These are phyloP conservation scores for Agapornis canus DNA, from an alignment of 2,797 vertebrate species.

Conservation along the genomic window DNA sequence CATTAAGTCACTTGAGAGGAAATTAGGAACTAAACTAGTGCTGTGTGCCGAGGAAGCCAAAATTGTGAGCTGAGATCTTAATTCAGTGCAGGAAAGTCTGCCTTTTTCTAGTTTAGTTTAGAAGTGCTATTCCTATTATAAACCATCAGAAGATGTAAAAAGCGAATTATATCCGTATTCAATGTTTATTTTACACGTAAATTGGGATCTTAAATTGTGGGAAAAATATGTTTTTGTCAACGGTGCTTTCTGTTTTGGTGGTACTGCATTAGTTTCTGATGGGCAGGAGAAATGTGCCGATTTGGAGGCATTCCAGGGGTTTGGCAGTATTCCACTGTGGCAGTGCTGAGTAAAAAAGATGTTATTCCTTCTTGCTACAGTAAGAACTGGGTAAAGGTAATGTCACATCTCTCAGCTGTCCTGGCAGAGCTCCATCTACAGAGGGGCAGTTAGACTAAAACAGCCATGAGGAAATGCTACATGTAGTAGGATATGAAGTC, in stretches of 20 bases:
- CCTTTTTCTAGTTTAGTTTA: constrained; percentile 65
- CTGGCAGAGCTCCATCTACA: constrained; percentile 13
- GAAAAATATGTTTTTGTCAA: constrained; percentile 67
- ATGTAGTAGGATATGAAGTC: not conserved
- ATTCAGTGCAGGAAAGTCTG: constrained; percentile 69
- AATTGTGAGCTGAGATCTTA: constrained; percentile 78
- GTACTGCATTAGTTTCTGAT: constrained; percentile 70
- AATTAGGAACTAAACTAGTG: constrained; percentile 80
- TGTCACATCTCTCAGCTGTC: not conserved
- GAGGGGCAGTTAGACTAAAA: not conserved
- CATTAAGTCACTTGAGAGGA: constrained; percentile 81
- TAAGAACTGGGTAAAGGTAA: constrained; percentile 47
- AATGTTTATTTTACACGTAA: constrained; percentile 69
- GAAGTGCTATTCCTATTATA: constrained; percentile 69
- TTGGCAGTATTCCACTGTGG: constrained; percentile 73
- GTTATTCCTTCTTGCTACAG: constrained; percentile 36
- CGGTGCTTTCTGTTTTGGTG: constrained; percentile 67
- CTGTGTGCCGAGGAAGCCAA: constrained; percentile 76
- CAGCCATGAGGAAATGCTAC: rapidly evolving
- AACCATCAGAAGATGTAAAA: constrained; percentile 55
- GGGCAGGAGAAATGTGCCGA: constrained; percentile 71
- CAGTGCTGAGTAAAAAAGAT: constrained; percentile 46
- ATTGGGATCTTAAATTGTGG: constrained; percentile 67
- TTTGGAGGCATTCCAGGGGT: constrained; percentile 76
- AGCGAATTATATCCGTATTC: constrained; percentile 70